phyloP scores from a whole-genome alignment of 2,113 vertebrate species.

The Aegypius monachus region DNA sequence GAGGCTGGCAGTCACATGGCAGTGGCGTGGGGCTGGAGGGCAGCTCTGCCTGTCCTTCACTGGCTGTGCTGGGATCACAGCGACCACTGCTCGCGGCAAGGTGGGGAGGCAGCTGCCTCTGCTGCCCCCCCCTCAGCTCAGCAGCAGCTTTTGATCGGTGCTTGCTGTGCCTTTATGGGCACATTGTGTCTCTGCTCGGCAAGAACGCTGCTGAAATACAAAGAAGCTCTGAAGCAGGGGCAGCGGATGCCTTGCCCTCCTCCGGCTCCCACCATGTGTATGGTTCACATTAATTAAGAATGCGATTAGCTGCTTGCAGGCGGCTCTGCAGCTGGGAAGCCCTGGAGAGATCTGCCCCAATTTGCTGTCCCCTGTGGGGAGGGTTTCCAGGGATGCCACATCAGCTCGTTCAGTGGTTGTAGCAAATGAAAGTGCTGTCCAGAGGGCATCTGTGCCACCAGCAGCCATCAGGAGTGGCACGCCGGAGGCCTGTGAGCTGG shows the following conservation, averaged over 20 bases:
- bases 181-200: neutral
- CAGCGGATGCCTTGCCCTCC: neutral
- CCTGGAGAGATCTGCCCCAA: neutral
- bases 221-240: neutral
- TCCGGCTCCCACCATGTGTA: neutral
- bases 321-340: neutral
- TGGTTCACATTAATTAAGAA: conserved; percentile 19
- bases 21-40: neutral
- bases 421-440: neutral
- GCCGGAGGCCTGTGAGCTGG: neutral
- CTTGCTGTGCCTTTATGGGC: neutral
- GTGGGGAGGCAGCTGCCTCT: neutral
- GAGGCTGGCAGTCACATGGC: neutral
- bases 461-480: neutral
- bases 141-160: neutral
- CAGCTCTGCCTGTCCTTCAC: neutral
- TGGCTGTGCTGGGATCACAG: neutral
- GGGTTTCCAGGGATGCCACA: neutral
- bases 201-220: neutral
- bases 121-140: neutral
- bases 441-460: neutral
- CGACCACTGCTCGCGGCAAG: rapidly evolving
- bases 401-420: neutral
- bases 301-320: neutral
- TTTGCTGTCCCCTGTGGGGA: neutral